Conservation (phyloP, 2,113 vertebrate species). For the Eurypyga helias region DNA sequence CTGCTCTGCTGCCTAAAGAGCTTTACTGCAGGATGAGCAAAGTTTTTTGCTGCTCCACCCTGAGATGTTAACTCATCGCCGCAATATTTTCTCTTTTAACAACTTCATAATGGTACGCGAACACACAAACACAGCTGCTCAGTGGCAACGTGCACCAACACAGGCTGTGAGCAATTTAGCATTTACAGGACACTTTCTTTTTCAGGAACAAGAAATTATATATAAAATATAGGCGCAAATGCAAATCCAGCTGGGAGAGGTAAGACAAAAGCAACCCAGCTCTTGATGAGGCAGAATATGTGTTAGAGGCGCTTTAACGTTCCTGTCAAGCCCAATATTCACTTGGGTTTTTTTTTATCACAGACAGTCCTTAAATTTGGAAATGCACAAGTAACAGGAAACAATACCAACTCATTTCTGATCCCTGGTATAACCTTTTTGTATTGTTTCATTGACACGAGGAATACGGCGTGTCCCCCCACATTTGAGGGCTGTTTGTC, state of each 20-base stretch:
- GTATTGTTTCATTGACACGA: background rate
- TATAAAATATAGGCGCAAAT: background rate
- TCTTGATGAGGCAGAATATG: background rate
- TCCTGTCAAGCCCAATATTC: background rate
- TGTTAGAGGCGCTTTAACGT: background rate
- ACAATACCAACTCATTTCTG: background rate
- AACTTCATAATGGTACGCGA: background rate
- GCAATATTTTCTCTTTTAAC: background rate
- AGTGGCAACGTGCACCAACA: background rate
- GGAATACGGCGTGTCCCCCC: background rate
- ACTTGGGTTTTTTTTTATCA: background rate
- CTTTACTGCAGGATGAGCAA: slow-evolving; percentile 18
- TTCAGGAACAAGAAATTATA: background rate
- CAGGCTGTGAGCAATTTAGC: background rate
- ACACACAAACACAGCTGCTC: slow-evolving; percentile 46
- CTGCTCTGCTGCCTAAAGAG: background rate
- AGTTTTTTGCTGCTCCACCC: slow-evolving; percentile 36
- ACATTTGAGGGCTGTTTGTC: background rate
- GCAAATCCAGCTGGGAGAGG: background rate
- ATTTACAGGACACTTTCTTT: background rate
- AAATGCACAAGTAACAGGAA: background rate
- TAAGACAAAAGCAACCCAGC: background rate
- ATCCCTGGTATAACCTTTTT: background rate
- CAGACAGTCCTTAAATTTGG: background rate
- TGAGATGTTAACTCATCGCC: background rate